Conservation (phyloP, 2,888 invertebrate genomes). For the Heliconius ismenius region DNA sequence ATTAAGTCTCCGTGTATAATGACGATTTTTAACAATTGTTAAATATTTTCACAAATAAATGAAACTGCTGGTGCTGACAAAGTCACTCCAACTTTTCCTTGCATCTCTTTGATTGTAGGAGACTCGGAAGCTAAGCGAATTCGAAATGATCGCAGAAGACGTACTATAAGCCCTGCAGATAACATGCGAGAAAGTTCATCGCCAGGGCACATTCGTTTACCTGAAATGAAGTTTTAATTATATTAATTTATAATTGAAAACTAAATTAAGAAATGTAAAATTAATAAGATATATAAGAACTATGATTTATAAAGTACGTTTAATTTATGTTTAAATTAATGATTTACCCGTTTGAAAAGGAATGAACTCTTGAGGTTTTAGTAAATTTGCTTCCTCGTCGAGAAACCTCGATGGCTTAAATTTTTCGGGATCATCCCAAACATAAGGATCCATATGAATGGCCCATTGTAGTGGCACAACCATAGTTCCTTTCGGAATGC, state of each 20-base stretch:
- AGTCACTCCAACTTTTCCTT: conserved; percentile 89
- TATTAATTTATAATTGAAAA: neutral
- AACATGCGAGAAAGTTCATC: conserved; percentile 91
- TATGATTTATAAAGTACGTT: neutral
- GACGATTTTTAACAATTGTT: conserved; percentile 16
- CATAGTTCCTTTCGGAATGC: conserved; percentile 86
- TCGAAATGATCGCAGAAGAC: conserved; percentile 84
- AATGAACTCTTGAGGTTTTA: conserved; percentile 86
- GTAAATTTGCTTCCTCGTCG: conserved; percentile 82
- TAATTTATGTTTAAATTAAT: conserved; percentile 5
- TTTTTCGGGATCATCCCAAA: conserved; percentile 85
- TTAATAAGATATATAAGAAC: neutral
- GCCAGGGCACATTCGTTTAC: conserved; percentile 92
- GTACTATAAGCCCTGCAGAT: conserved; percentile 84
- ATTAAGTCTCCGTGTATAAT: neutral
- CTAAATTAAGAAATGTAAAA: neutral
- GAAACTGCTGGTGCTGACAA: conserved; percentile 83
- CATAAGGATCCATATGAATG: conserved; percentile 86
- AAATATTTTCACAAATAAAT: conserved; percentile 62
- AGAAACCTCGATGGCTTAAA: conserved; percentile 88
- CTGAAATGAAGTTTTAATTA: conserved; percentile 67
- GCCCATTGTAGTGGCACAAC: conserved; percentile 91
- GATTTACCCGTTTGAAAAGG: conserved; percentile 90
- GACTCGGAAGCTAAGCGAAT: conserved; percentile 80
- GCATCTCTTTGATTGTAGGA: conserved; percentile 77